Conservation (phyloP, 2,113 vertebrate species). For the Erythrocercus mccallii region DNA sequence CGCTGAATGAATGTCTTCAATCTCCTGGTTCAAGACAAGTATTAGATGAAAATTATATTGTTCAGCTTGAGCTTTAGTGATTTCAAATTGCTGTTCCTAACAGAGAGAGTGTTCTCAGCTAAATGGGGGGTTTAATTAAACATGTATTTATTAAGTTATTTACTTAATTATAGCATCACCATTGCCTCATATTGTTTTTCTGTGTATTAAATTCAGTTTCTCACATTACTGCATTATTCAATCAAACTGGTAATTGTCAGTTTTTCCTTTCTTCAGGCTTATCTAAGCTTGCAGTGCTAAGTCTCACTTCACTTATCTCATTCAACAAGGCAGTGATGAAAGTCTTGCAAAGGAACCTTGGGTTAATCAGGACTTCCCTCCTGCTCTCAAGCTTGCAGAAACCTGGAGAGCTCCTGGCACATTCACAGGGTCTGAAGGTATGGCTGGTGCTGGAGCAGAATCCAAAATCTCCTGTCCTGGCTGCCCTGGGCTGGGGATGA, state of each 20-base stretch:
- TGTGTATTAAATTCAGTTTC: slow-evolving; percentile 13
- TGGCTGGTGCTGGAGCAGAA: neutral
- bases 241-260: slow-evolving; percentile 29
- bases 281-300: neutral
- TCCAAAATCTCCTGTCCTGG: neutral
- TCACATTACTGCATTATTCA: neutral
- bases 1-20: neutral
- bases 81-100: slow-evolving; percentile 32
- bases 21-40: neutral
- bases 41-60: slow-evolving; percentile 8
- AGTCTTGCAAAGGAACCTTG: neutral
- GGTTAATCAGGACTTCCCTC: neutral
- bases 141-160: slow-evolving; percentile 39
- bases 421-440: neutral
- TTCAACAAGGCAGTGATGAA: neutral
- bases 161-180: slow-evolving; percentile 45
- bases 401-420: neutral
- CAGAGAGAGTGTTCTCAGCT: neutral
- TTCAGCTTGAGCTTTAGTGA: neutral
- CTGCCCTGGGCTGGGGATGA: neutral
- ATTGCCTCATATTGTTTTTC: neutral
- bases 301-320: neutral
- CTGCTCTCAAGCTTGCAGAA: neutral
- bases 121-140: slow-evolving; percentile 6
- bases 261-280: slow-evolving; percentile 8